phyloP scores from a whole-genome alignment of 2,797 vertebrate species.

The Pseudochaenichthys georgianus region DNA sequence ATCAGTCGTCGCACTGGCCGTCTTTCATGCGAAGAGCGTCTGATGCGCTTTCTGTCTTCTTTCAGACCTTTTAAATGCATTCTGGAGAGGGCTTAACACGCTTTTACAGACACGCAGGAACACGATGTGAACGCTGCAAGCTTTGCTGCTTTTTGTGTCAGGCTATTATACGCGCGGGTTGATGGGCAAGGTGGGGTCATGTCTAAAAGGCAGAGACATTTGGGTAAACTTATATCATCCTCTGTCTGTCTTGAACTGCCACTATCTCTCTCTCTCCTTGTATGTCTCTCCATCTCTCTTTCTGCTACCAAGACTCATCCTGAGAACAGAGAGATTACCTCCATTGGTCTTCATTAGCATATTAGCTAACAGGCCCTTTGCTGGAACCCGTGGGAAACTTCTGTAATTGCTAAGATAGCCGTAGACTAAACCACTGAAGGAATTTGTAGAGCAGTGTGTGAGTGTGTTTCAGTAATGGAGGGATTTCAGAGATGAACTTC shows the following conservation, averaged over 20 bases:
- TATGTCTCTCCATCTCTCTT: conserved; percentile 24
- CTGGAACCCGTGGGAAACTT: conserved; percentile 77
- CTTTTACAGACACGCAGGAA: conserved; percentile 38
- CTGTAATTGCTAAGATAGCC: conserved; percentile 81
- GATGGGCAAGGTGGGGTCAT: not conserved
- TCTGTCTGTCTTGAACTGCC: conserved; percentile 42
- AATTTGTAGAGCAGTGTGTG: conserved; percentile 55
- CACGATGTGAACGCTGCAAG: not conserved
- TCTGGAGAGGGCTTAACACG: conserved; percentile 27
- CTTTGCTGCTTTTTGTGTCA: conserved; percentile 14
- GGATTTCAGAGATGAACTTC: conserved; percentile 65
- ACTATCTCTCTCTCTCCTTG: conserved; percentile 26
- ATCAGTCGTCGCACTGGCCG: conserved; percentile 35
- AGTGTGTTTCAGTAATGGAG: conserved; percentile 49
- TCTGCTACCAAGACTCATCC: conserved; percentile 64
- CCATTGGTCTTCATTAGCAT: conserved; percentile 87
- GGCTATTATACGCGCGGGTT: conserved; percentile 11
- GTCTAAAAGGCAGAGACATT: conserved; percentile 18
- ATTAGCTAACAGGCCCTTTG: conserved; percentile 80
- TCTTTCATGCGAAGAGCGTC: conserved; percentile 59
- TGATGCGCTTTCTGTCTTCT: conserved; percentile 66
- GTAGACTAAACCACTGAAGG: conserved; percentile 73
- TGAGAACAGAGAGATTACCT: conserved; percentile 81
- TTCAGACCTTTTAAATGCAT: conserved; percentile 36
- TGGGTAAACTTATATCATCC: conserved; percentile 33